A percentile compares a stretch with the other conserved stretches of the same genome.
These are phyloP conservation scores for Pemphigus obesinymphae DNA, from an alignment of 1,140 invertebrate species.

Conservation along the genomic window DNA sequence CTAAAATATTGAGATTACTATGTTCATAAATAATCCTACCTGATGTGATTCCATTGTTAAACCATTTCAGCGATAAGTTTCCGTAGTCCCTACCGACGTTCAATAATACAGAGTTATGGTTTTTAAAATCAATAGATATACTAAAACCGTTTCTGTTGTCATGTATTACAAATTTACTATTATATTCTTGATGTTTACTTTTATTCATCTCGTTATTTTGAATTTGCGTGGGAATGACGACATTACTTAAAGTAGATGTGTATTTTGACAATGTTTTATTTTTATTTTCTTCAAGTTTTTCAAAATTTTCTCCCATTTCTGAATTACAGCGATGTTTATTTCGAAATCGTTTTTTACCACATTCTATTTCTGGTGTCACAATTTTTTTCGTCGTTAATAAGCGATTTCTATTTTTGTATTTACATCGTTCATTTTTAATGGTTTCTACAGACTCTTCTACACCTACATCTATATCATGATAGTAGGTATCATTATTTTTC, in stretches of 20 bases:
- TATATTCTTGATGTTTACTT: background rate
- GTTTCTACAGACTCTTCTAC: constrained; percentile 5
- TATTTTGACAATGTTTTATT: constrained; percentile 4
- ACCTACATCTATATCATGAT: constrained; percentile 15
- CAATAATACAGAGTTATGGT: constrained; percentile 17
- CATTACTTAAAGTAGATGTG: background rate
- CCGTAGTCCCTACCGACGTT: constrained; percentile 16
- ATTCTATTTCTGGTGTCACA: background rate
- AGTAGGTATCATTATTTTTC: background rate
- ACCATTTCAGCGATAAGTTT: constrained; percentile 30
- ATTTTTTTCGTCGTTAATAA: background rate
- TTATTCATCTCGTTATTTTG: background rate
- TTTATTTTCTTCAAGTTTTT: background rate
- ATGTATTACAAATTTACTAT: constrained; percentile 26
- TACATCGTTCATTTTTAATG: background rate
- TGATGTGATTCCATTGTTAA: constrained; percentile 1
- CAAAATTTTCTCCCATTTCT: background rate
- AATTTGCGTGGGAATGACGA: background rate
- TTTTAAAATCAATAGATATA: constrained; percentile 16
- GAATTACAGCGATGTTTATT: background rate
- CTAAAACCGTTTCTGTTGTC: constrained; percentile 22
- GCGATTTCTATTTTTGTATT: background rate
- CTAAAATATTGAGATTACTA: constrained; percentile 3
- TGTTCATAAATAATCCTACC: background rate
- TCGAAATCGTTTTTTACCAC: constrained; percentile 11